Evolutionary conservation across 35 echinoderm and acorn worm genomes (phyloP), one percentile per base, ranked within the genome.

Genomic region (Apostichopus californicus): DNA sequence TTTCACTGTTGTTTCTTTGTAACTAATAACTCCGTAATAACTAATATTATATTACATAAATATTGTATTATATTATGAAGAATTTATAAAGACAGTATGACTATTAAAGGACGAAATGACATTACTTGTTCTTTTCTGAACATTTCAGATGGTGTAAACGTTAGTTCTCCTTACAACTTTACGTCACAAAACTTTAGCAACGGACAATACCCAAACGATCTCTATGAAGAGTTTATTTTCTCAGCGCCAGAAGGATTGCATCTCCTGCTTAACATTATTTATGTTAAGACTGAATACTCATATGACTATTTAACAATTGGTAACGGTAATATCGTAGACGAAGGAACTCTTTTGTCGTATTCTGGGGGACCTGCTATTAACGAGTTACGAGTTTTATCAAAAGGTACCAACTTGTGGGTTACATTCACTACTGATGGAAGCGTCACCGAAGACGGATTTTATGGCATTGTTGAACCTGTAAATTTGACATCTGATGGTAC

Each of bases 261-360:
- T 46, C 34, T 46, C 34, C 34, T 46, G 34, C 34, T 46, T 13
- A 46, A 14, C 52, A 54, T 81, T 55, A 26, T 52, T 8, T 81
- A 13, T 23, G 9, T 81, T 14, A 15, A 9, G 6, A 81, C 25
- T 9, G 78, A 81, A 17, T 3, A 46, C 7, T 8, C 9, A 20
- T 1, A 54, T 46, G 78, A 81, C 18, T 81, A 81, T 55, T 10
- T 81, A 23, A 81, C 28, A 52, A 81, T 81, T 81, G 78, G 78
- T 55, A 81, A 81, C 18, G 78, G 78, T 14, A 81, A 81, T 55
- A 81, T 26, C 5, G 52, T 26, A 81, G 52, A 54, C 28, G 12
- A 52, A 13, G 28, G 52, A 13, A 81, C 28, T 14, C 9, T 81
- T 8, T 46, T 81, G 7, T 8, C 9, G 26, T 81, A 55, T 46